A percentile compares a stretch with the other conserved stretches of the same genome.
These are phyloP conservation scores for Alviniconcha strummeri DNA, from an alignment of 2,888 invertebrate species.

Conservation along the genomic window DNA sequence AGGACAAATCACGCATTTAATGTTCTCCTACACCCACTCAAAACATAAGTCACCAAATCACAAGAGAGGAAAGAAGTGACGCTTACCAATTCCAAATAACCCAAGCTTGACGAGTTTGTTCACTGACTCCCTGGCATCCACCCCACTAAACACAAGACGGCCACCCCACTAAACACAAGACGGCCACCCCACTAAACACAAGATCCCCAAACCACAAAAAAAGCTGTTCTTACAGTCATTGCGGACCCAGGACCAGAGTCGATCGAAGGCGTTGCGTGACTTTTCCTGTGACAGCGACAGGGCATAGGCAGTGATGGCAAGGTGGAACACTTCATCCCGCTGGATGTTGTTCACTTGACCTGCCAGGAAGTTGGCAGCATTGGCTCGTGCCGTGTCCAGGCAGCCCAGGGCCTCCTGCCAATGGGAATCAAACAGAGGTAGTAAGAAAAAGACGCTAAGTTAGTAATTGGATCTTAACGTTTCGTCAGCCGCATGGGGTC, in stretches of 20 bases:
- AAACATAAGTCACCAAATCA: no score
- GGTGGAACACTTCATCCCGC: slow-evolving; percentile 82
- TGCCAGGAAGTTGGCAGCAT: slow-evolving; percentile 62
- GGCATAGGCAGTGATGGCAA: slow-evolving; percentile 92
- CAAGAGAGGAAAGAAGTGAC: no score
- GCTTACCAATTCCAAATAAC: no score
- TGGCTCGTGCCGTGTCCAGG: slow-evolving; percentile 56
- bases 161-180: no score
- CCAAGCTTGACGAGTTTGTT: no score
- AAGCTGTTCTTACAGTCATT: slow-evolving; percentile 40
- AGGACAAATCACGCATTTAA: no score
- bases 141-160: no score
- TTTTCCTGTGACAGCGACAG: slow-evolving; percentile 74
- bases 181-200: no score
- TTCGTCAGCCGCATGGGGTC: background rate
- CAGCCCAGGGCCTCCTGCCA: slow-evolving; percentile 38
- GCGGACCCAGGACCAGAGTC: slow-evolving; percentile 49
- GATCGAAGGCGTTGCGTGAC: slow-evolving; percentile 51
- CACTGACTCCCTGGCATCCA: no score
- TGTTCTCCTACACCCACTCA: no score
- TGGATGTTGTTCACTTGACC: slow-evolving; percentile 48
- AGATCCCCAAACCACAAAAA: no score
- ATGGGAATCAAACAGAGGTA: no score
- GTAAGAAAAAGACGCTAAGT: background rate
- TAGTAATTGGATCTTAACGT: background rate